Evolutionary conservation across 2,113 vertebrate genomes (phyloP).

Genomic region (Ciconia maguari): DNA sequence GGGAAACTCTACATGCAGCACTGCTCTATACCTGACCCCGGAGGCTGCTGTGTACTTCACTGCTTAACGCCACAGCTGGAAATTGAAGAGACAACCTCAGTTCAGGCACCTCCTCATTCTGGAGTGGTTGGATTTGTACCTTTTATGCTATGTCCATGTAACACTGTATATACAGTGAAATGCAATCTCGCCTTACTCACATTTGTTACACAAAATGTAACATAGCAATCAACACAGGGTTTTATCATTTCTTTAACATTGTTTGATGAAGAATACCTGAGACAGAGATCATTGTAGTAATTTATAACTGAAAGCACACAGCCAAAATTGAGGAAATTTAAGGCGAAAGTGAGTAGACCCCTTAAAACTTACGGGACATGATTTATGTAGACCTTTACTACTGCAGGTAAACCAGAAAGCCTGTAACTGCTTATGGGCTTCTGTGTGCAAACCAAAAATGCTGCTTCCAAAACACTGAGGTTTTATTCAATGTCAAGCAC

Average conservation of each 20-base stretch:
- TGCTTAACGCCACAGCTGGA: background rate
- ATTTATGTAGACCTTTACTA: background rate
- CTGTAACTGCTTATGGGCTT: background rate
- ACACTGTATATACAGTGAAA: background rate
- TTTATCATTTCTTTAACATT: background rate
- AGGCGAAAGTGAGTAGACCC: background rate
- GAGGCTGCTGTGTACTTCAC: background rate
- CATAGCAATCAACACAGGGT: background rate
- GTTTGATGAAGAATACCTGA: background rate
- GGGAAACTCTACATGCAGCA: fast-evolving
- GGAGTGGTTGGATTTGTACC: background rate
- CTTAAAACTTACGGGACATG: fast-evolving
- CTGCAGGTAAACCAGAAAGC: background rate
- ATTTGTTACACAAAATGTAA: background rate
- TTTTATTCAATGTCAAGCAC: background rate
- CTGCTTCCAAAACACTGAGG: background rate
- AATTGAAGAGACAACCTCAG: background rate
- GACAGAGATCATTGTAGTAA: background rate
- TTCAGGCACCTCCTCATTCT: background rate
- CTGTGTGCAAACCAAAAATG: background rate
- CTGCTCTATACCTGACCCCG: fast-evolving
- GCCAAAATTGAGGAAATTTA: background rate
- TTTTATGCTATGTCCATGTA: background rate
- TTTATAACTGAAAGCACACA: background rate
- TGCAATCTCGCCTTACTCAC: background rate